Evolutionary conservation across 2,888 invertebrate genomes (phyloP).

Genomic region (Odontomyia ornata): DNA sequence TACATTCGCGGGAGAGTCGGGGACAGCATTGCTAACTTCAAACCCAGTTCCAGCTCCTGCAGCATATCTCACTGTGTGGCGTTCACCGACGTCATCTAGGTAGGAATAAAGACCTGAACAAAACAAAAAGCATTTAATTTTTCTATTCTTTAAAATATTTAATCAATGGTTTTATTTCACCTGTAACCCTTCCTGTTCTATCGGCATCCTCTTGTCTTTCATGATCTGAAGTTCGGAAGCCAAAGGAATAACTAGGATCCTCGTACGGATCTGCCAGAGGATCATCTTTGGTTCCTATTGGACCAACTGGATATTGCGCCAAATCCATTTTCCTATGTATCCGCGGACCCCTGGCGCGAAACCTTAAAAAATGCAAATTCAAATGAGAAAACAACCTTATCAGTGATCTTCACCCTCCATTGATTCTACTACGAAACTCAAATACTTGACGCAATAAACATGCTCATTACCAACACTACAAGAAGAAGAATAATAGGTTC

Average conservation of each 20-base stretch:
- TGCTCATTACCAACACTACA: slow-evolving; percentile 32
- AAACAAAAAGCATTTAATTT: not conserved
- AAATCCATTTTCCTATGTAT: slow-evolving; percentile 77
- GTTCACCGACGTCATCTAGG: slow-evolving; percentile 78
- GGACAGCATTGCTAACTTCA: slow-evolving; percentile 77
- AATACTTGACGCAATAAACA: slow-evolving; percentile 9
- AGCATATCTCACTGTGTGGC: slow-evolving; percentile 78
- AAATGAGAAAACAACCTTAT: slow-evolving; percentile 2
- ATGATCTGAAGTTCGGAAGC: slow-evolving; percentile 73
- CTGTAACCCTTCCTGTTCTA: slow-evolving; percentile 70
- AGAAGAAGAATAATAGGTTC: slow-evolving; percentile 38
- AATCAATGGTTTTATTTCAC: too few species aligned
- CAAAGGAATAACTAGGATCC: slow-evolving; percentile 79
- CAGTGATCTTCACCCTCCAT: slow-evolving; percentile 37
- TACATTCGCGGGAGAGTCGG: slow-evolving; percentile 70
- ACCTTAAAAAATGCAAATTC: slow-evolving; percentile 62
- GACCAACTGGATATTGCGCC: slow-evolving; percentile 72
- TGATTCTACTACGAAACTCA: slow-evolving; percentile 21
- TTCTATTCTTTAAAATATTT: not conserved
- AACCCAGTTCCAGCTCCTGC: slow-evolving; percentile 81
- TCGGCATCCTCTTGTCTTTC: slow-evolving; percentile 74
- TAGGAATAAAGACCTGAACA: slow-evolving; percentile 73
- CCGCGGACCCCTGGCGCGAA: slow-evolving; percentile 79
- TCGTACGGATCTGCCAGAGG: slow-evolving; percentile 80
- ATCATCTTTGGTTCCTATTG: slow-evolving; percentile 75